Evolutionary conservation across 2,888 invertebrate genomes (phyloP).

Genomic region (Choreutis nemorana): DNA sequence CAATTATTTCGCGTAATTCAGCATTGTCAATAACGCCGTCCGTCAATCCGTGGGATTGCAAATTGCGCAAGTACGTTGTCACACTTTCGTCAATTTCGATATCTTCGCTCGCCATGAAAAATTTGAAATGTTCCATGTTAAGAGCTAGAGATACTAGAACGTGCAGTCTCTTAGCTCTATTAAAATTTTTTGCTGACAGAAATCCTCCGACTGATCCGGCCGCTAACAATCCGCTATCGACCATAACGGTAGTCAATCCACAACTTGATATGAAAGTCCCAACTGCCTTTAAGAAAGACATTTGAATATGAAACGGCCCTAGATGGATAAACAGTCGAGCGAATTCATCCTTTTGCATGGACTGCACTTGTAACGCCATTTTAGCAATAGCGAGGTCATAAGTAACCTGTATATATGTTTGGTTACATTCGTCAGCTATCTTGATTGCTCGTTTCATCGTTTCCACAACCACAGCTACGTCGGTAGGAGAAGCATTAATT

Average conservation of each 20-base stretch:
- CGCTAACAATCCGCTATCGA: slow-evolving; percentile 17
- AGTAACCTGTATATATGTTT: slow-evolving; percentile 15
- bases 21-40: too few species aligned
- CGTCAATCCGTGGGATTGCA: too few species aligned
- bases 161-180: slow-evolving; percentile 17
- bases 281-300: slow-evolving; percentile 19
- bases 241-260: slow-evolving; percentile 16
- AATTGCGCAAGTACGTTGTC: slow-evolving; percentile 6
- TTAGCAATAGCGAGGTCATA: slow-evolving; percentile 19
- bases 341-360: slow-evolving; percentile 12
- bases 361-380: slow-evolving; percentile 14
- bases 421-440: too few species aligned
- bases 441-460: too few species aligned
- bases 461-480: too few species aligned
- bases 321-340: slow-evolving; percentile 18
- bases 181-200: slow-evolving; percentile 20
- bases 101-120: too few species aligned
- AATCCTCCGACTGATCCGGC: slow-evolving; percentile 19
- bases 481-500: too few species aligned
- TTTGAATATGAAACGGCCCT: slow-evolving; percentile 17
- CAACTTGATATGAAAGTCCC: slow-evolving; percentile 19
- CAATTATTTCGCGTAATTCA: slow-evolving; percentile 5
- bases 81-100: slow-evolving; percentile 4
- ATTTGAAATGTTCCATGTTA: slow-evolving; percentile 11
- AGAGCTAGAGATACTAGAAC: slow-evolving; percentile 9